Base-by-base conservation (phyloP, 2,888 invertebrate genomes). In the Timema cristinae region DNA sequence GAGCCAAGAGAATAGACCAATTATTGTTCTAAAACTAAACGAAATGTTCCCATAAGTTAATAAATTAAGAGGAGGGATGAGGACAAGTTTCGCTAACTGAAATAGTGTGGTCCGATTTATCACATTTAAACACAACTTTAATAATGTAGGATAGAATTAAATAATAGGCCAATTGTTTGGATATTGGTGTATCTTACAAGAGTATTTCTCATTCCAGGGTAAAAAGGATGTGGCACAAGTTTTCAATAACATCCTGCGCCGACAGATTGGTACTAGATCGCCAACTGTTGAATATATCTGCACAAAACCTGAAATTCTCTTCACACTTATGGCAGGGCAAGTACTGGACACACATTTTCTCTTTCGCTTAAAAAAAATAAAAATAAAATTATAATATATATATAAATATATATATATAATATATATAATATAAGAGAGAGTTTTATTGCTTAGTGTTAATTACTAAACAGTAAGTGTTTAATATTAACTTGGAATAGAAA, bases 171-270 rank as follows among this genome's bases (percentile, higher is more conserved):
- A 15, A 54, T 54, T n/a, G 15, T 7, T 10, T 61, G 16, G 61
- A 32, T 61, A 32, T 32, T 32, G 10, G 49, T 48, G 49, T 15
- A 54, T 9, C 48, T 66, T 72, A 16, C 47, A 13, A 13, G 15
- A 54, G 9, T 51, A 32, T 54, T 50, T 5, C 72, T 16, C 7
- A 52, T 51, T 68, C 5, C 50, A 98, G 90, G 98, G 97, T 67
- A 97, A 98, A 83, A 99, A 99, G 84, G 99, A 99, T 88, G 98
- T 98, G 77, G 98, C 97, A 75, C 95, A 97, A 85, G 98, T 99
- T 78, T 98, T 99, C 85, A 99, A 99, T 85, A 99, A 99, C 87
- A 94, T 99, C 81, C 88, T 99, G 80, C 90, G 99, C 81, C 91
- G 99, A 81, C 98, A 99, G 86, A 98, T 99, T 82, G 99, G 98